phyloP scores from a whole-genome alignment of 2,797 vertebrate species.

The Acomys russatus region DNA sequence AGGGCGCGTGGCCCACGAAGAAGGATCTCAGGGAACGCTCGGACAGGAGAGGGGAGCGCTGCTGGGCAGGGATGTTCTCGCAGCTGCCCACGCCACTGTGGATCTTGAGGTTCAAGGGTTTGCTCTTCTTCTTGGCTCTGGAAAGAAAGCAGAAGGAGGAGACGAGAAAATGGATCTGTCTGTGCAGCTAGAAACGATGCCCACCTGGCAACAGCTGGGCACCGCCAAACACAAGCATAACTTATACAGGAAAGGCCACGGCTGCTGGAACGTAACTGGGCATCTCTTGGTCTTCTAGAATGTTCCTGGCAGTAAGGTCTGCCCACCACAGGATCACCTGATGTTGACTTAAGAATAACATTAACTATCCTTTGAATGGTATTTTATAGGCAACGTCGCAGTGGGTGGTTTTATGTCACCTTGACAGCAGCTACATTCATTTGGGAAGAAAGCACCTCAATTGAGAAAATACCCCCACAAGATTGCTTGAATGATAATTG shows the following conservation, averaged over 20 bases:
- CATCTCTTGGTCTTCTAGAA: neutral
- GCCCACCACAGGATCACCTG: neutral
- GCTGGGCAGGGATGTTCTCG: constrained; percentile 97
- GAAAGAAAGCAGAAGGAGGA: constrained; percentile 52
- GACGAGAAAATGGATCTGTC: neutral
- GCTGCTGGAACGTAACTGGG: neutral
- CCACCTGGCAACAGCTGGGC: neutral
- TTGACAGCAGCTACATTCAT: neutral
- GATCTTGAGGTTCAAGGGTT: constrained; percentile 99
- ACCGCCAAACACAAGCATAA: neutral
- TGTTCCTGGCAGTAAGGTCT: no score
- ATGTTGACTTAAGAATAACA: neutral
- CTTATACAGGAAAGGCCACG: neutral
- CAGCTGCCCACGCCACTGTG: constrained; percentile 98
- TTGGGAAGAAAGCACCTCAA: neutral
- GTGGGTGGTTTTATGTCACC: neutral
- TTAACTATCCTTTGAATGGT: neutral
- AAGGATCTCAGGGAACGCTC: constrained; percentile 98
- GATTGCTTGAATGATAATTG: neutral
- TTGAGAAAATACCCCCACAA: neutral
- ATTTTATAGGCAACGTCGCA: neutral
- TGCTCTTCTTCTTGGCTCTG: constrained; percentile 98
- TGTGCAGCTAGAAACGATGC: neutral
- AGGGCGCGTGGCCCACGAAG: constrained; percentile 95
- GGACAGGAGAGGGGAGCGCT: constrained; percentile 95